These are phyloP conservation scores for Euclidia mi DNA, from an alignment of 2,888 invertebrate genomes.

Conservation along the genomic window DNA sequence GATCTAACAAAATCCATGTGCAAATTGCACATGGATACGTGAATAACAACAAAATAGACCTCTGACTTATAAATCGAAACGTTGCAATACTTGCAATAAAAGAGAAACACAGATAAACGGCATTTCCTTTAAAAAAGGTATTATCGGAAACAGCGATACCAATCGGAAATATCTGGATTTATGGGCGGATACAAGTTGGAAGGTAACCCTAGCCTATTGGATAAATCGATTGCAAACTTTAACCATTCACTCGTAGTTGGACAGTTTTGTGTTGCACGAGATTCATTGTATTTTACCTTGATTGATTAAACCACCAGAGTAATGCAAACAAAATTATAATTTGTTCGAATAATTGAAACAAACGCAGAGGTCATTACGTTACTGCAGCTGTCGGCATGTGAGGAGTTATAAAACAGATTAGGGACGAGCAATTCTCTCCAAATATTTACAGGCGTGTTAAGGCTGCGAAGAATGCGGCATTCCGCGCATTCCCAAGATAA, in stretches of 20 bases:
- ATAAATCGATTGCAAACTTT: slow-evolving; percentile 48
- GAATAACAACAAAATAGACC: no score
- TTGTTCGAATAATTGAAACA: slow-evolving; percentile 11
- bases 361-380: slow-evolving; percentile 13
- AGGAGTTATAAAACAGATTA: slow-evolving; percentile 42
- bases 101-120: not conserved
- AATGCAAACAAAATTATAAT: not conserved
- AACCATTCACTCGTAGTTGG: slow-evolving; percentile 24
- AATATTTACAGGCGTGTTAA: slow-evolving; percentile 34
- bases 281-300: slow-evolving; percentile 36
- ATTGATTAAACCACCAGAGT: slow-evolving; percentile 12
- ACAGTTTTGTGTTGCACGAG: slow-evolving; percentile 18
- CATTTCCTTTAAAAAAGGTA: slow-evolving; percentile 9
- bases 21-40: no score
- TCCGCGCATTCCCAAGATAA: slow-evolving; percentile 45
- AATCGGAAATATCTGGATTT: slow-evolving; percentile 49
- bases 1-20: no score
- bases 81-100: slow-evolving; percentile 2
- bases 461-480: slow-evolving; percentile 24
- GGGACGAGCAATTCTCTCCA: slow-evolving; percentile 20
- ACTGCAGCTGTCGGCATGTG: slow-evolving; percentile 16
- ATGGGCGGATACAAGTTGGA: slow-evolving; percentile 45
- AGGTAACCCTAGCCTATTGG: slow-evolving; percentile 30
- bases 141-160: slow-evolving; percentile 13
- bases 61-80: no score